phyloP scores from a whole-genome alignment of 2,113 vertebrate species.

The Oryzias celebensis region DNA sequence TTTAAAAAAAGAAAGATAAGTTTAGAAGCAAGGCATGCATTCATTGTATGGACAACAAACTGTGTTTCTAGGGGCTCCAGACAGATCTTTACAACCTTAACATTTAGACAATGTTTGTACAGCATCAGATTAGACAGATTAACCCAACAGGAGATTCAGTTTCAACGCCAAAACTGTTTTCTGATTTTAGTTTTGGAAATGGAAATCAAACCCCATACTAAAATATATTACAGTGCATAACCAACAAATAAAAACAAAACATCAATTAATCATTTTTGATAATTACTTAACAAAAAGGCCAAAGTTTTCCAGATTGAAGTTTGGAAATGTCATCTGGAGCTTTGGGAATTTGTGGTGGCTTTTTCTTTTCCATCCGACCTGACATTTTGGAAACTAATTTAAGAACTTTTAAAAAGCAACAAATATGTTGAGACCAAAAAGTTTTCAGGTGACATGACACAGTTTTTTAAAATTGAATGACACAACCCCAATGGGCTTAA shows the following conservation, averaged over 20 bases:
- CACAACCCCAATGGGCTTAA: background rate
- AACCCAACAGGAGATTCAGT: too few relatives aligned
- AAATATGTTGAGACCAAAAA: background rate
- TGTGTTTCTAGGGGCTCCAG: too few relatives aligned
- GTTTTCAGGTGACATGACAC: background rate
- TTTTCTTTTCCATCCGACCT: background rate
- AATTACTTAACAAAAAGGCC: background rate
- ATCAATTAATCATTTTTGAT: background rate
- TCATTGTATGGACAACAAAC: too few relatives aligned
- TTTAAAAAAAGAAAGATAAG: too few relatives aligned
- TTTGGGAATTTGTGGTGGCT: background rate
- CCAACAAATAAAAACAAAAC: background rate
- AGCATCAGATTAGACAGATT: too few relatives aligned
- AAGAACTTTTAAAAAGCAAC: background rate
- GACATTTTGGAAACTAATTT: slow-evolving; percentile 3
- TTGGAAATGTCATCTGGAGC: slow-evolving; percentile 3
- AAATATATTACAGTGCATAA: background rate
- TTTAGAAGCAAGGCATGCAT: too few relatives aligned
- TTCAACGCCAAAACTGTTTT: too few relatives aligned
- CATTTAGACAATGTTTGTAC: too few relatives aligned
- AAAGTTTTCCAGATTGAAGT: background rate
- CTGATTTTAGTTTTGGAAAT: background rate
- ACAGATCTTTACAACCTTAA: too few relatives aligned
- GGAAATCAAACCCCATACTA: background rate
- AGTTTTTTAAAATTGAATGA: background rate